These are phyloP conservation scores for Amphiprion clarkii DNA, from an alignment of 2,797 vertebrate species.

Conservation along the genomic window DNA sequence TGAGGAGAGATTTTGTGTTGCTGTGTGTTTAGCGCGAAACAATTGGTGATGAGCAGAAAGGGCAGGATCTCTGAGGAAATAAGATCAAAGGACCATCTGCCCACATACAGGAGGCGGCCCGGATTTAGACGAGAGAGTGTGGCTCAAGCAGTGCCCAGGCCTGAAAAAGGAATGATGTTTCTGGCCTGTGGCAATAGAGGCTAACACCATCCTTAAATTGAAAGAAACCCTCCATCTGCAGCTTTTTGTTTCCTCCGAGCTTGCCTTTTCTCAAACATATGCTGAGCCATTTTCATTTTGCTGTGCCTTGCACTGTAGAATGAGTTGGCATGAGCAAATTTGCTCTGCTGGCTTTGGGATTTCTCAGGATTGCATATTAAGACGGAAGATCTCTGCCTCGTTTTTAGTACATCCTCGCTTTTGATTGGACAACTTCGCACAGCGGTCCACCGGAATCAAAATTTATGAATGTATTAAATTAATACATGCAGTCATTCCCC, in stretches of 20 bases:
- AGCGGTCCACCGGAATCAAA: slow-evolving; percentile 22
- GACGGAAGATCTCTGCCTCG: slow-evolving; percentile 15
- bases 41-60: slow-evolving; percentile 78
- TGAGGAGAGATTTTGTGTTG: slow-evolving; percentile 47
- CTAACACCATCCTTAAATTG: slow-evolving; percentile 63
- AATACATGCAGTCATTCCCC: background rate
- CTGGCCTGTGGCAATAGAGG: slow-evolving; percentile 62
- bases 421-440: slow-evolving; percentile 18
- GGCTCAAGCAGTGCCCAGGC: slow-evolving; percentile 51
- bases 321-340: slow-evolving; percentile 47
- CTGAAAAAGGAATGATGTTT: slow-evolving; percentile 62
- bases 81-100: slow-evolving; percentile 86
- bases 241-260: slow-evolving; percentile 55
- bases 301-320: slow-evolving; percentile 38
- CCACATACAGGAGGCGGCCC: slow-evolving; percentile 60
- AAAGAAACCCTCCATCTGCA: slow-evolving; percentile 61
- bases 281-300: slow-evolving; percentile 55
- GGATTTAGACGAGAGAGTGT: slow-evolving; percentile 55
- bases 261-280: slow-evolving; percentile 55
- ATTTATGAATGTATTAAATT: background rate
- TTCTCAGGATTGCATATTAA: slow-evolving; percentile 45
- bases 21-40: slow-evolving; percentile 67
- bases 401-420: background rate
- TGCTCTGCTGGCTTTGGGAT: slow-evolving; percentile 50
- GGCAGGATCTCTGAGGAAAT: slow-evolving; percentile 81